These are phyloP conservation scores for Pachliopta kotzebuea DNA, from an alignment of 2,888 invertebrate genomes.

Conservation along the genomic window DNA sequence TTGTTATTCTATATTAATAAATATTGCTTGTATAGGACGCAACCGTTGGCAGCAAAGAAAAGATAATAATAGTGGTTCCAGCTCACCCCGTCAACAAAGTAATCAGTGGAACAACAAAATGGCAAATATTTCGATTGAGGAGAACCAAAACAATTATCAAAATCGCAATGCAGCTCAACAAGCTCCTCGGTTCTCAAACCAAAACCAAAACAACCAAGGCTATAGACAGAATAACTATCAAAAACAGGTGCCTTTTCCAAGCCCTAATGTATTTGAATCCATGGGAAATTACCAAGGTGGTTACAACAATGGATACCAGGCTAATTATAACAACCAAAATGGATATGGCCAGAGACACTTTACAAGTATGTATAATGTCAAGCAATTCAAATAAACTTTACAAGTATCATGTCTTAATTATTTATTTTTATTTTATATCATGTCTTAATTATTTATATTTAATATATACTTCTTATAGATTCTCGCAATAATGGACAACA, in stretches of 20 bases:
- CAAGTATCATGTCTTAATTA: neutral
- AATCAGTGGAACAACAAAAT: conserved; percentile 78
- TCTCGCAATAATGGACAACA: conserved; percentile 66
- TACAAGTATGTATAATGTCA: conserved; percentile 55
- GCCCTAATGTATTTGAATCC: conserved; percentile 80
- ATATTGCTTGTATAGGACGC: conserved; percentile 53
- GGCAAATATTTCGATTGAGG: conserved; percentile 58
- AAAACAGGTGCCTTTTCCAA: conserved; percentile 79
- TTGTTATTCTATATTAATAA: neutral
- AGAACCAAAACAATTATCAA: conserved; percentile 58
- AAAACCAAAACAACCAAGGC: conserved; percentile 62
- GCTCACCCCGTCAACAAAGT: conserved; percentile 75
- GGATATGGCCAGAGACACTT: conserved; percentile 71
- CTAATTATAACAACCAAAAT: conserved; percentile 71
- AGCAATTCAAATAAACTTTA: conserved; percentile 5
- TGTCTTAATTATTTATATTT: neutral
- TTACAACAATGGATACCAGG: conserved; percentile 76
- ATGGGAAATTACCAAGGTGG: conserved; percentile 80
- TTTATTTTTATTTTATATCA: too few relatives aligned
- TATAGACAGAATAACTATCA: conserved; percentile 75
- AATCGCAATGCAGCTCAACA: conserved; percentile 60
- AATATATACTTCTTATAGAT: conserved; percentile 41
- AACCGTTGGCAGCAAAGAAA: conserved; percentile 83
- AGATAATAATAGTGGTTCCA: conserved; percentile 73
- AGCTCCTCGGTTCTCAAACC: conserved; percentile 77